These are phyloP conservation scores for Sorex fumeus DNA, from an alignment of 2,113 vertebrate species.

Conservation along the genomic window DNA sequence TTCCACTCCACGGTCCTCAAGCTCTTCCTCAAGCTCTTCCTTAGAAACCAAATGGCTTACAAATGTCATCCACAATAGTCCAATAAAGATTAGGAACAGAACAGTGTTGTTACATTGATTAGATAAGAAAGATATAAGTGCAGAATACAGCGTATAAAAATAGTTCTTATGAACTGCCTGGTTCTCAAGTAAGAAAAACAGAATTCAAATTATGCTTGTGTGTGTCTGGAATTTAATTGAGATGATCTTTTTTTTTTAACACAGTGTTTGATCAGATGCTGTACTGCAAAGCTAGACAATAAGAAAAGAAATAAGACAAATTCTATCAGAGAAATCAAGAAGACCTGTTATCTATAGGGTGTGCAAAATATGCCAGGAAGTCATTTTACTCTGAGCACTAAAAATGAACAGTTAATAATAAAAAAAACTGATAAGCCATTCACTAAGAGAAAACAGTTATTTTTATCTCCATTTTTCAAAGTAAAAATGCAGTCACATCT, in stretches of 20 bases:
- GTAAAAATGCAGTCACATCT: slow-evolving; percentile 82
- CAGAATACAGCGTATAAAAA: slow-evolving; percentile 42
- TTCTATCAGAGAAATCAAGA: slow-evolving; percentile 76
- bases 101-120: slow-evolving; percentile 73
- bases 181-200: slow-evolving; percentile 64
- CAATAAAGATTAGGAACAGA: slow-evolving; percentile 76
- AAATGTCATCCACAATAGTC: slow-evolving; percentile 65
- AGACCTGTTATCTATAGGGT: slow-evolving; percentile 67
- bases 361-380: slow-evolving; percentile 76
- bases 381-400: slow-evolving; percentile 71
- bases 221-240: slow-evolving; percentile 74
- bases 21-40: slow-evolving; percentile 61
- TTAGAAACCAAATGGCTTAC: slow-evolving; percentile 72
- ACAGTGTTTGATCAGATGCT: slow-evolving; percentile 70
- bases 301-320: slow-evolving; percentile 70
- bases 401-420: slow-evolving; percentile 79
- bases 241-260: slow-evolving; percentile 69
- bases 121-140: slow-evolving; percentile 80
- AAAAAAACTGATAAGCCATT: slow-evolving; percentile 78
- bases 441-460: slow-evolving; percentile 81
- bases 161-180: slow-evolving; percentile 68
- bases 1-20: slow-evolving; percentile 48
- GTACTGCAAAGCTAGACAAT: slow-evolving; percentile 54
- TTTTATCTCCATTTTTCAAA: slow-evolving; percentile 80
- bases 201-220: slow-evolving; percentile 67